Evolutionary conservation across 2,888 invertebrate species (phyloP).

Genomic region (Spodoptera littoralis): DNA sequence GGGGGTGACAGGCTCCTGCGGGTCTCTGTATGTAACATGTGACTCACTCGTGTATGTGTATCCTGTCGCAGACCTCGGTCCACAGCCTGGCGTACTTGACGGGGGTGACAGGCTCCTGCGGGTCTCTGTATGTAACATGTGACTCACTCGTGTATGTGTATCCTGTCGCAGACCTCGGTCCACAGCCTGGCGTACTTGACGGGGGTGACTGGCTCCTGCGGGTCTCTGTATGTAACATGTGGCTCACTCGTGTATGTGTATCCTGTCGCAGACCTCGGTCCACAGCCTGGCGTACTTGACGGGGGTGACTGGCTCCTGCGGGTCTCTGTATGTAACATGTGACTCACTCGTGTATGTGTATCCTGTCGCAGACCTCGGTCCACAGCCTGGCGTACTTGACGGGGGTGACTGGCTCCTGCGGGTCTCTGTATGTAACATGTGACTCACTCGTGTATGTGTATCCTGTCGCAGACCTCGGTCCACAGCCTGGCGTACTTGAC

Average conservation of each 20-base stretch:
- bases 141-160: conserved; percentile 99
- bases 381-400: conserved; percentile 99
- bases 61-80: conserved; percentile 98
- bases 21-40: too few species aligned
- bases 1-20: too few species aligned
- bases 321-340: too few species aligned
- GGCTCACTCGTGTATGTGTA: conserved; percentile 99
- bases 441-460: conserved; percentile 99
- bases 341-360: conserved; percentile 99
- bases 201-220: conserved; percentile 99
- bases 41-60: conserved; percentile 99
- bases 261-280: conserved; percentile 98
- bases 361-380: conserved; percentile 98
- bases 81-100: conserved; percentile 99
- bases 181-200: conserved; percentile 99
- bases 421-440: too few species aligned
- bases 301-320: conserved; percentile 99
- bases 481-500: conserved; percentile 99
- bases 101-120: conserved; percentile 99
- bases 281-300: conserved; percentile 99
- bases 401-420: conserved; percentile 99
- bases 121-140: too few species aligned
- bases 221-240: too few species aligned
- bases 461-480: conserved; percentile 98
- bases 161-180: conserved; percentile 98